Percentiles rank a stretch among this genome's conserved stretches.
phyloP scores from a whole-genome alignment of 2,888 invertebrate species.

The Psylliodes chrysocephalus region DNA sequence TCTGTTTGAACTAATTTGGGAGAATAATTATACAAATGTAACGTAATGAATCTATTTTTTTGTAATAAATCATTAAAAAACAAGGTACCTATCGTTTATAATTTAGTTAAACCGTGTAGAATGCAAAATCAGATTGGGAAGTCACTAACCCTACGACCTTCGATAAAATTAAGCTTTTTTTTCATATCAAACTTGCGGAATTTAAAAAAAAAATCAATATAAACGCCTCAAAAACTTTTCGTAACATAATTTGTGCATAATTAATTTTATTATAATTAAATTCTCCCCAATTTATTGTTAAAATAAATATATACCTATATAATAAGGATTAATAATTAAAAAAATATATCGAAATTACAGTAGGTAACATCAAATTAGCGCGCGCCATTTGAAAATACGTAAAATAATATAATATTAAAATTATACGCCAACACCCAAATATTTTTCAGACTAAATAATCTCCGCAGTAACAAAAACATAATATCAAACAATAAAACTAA shows the following conservation, averaged over 20 bases:
- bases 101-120: too few relatives aligned
- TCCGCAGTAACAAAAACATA: constrained; percentile 40
- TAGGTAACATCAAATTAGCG: constrained; percentile 54
- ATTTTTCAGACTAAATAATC: constrained; percentile 54
- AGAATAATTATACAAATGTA: too few relatives aligned
- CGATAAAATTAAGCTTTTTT: constrained; percentile 4
- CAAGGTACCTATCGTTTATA: too few relatives aligned
- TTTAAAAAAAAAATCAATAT: constrained; percentile 11
- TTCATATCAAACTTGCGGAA: constrained; percentile 10
- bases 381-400: constrained; percentile 61
- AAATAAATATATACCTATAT: background rate
- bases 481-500: constrained; percentile 41
- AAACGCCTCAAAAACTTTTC: constrained; percentile 1
- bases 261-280: background rate
- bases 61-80: too few relatives aligned
- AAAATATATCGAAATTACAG: background rate
- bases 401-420: constrained; percentile 64
- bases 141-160: constrained; percentile 18
- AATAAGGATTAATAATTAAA: too few relatives aligned
- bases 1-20: too few relatives aligned
- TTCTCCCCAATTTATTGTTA: background rate
- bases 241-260: background rate
- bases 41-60: too few relatives aligned
- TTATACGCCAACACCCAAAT: constrained; percentile 62
- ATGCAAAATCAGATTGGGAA: background rate